phyloP scores from a whole-genome alignment of 2,113 vertebrate species.

The Balaeniceps rex region DNA sequence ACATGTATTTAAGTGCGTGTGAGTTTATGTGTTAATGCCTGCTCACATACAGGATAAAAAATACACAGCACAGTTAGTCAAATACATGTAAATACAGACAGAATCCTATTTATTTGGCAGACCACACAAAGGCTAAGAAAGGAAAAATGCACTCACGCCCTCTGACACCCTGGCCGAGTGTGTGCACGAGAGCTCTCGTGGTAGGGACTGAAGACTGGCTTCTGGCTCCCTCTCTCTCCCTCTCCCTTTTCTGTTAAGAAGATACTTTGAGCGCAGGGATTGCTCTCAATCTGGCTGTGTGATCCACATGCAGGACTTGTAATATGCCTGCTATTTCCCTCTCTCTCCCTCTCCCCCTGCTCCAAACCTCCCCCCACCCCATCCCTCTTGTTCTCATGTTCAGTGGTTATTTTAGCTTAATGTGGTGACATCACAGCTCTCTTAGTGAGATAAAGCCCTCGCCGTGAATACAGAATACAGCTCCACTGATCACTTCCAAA shows the following conservation, averaged over 20 bases:
- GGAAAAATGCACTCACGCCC: conserved; percentile 67
- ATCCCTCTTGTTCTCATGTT: conserved; percentile 40
- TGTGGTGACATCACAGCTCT: conserved; percentile 77
- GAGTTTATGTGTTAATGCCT: neutral
- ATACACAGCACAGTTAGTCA: conserved; percentile 26
- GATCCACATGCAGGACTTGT: conserved; percentile 80
- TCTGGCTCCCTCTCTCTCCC: conserved; percentile 66
- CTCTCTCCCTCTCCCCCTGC: neutral
- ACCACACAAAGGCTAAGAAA: conserved; percentile 60
- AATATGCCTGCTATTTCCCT: conserved; percentile 81
- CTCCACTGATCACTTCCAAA: neutral
- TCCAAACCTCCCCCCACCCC: conserved; percentile 8
- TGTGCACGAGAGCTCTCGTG: conserved; percentile 1
- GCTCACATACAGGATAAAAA: neutral
- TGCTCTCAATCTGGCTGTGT: conserved; percentile 75
- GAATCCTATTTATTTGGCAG: conserved; percentile 49
- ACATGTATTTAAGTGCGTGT: neutral
- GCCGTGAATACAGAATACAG: neutral
- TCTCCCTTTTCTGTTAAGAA: conserved; percentile 72
- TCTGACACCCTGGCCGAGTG: conserved; percentile 75
- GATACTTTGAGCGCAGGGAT: conserved; percentile 76
- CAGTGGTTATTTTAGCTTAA: conserved; percentile 80
- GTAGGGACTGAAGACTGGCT: conserved; percentile 58
- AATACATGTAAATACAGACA: conserved; percentile 54
- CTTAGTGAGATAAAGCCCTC: conserved; percentile 61